Evolutionary conservation across 2,888 invertebrate species (phyloP).

Genomic region (Philaethria dido): DNA sequence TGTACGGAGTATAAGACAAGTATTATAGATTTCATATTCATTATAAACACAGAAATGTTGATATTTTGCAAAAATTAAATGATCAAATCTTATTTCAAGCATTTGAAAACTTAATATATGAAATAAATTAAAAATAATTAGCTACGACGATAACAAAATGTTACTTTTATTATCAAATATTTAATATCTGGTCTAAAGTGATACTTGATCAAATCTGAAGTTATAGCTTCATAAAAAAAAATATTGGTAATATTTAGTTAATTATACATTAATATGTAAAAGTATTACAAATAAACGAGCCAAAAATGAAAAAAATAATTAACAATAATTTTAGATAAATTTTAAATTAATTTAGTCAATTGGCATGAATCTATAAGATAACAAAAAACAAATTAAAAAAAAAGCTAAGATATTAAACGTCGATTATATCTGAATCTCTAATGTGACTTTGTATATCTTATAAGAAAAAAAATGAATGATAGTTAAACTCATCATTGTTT

Average conservation of each 20-base stretch:
- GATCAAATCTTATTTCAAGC: too few relatives aligned
- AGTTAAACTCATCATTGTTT: constrained; percentile 16
- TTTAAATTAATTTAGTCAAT: constrained; percentile 5
- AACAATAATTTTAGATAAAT: constrained; percentile 10
- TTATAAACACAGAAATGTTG: not conserved
- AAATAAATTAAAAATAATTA: too few relatives aligned
- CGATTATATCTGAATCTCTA: constrained; percentile 12
- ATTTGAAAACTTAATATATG: too few relatives aligned
- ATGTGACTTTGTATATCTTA: constrained; percentile 12
- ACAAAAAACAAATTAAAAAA: not conserved
- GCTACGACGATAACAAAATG: not conserved
- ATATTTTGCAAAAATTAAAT: too few relatives aligned
- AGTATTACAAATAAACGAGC: not conserved
- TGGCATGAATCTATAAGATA: not conserved
- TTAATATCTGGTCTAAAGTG: too few relatives aligned
- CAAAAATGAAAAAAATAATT: not conserved
- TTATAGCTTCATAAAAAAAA: not conserved
- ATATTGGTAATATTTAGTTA: not conserved
- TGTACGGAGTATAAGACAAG: not conserved
- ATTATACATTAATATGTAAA: not conserved
- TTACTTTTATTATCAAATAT: too few relatives aligned
- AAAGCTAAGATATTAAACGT: not conserved
- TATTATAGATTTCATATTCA: not conserved
- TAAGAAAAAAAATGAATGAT: constrained; percentile 3
- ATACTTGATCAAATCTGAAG: constrained; percentile 3